Base-by-base conservation (phyloP, 2,113 vertebrate species). In the Albula goreensis region DNA sequence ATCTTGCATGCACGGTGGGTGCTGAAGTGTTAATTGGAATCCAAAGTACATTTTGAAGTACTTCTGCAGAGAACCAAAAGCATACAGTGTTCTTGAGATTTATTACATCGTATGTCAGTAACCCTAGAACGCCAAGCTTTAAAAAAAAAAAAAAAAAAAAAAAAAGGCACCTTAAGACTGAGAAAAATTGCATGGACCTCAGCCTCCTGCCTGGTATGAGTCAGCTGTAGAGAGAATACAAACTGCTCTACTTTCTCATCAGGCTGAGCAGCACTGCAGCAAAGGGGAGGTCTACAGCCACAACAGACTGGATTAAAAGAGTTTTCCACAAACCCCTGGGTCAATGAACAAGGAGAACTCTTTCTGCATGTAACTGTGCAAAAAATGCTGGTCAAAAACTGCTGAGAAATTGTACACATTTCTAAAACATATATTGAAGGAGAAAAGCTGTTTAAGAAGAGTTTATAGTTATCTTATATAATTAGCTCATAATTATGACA, bases 11-110 rank as follows among this genome's bases (percentile, higher is more conserved):
- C 12, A 12, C n/a, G 2, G 5, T 31, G 31, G 48, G 41, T 15
- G 15, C 11, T 50, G 7, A 79, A 80, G 60, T n/a, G 25, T 79
- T 60, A 56, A 56, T 56, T 56, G 53, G 53, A 56, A 56, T 7
- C 53, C 6, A 56, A 56, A 56, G 7, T 56, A 56, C 53, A 41
- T 56, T 56, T 56, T 56, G 53, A 12, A 56, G 53, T 56, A 56
- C 53, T 56, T 85, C 87, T 90, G 86, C 90, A 83, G 78, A 53
- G 22, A 25, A 66, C 89, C 90, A 41, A 88, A 92, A 88, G 89
- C 86, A 93, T 86, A 90, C 88, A 22, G 83, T 85, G 88, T 92
- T 91, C 85, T 81, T 51, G 56, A 91, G 88, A 90, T 93, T 90
- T 92, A 93, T 92, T 89, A 87, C 84, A 50, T 70, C 22, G 74